These are phyloP conservation scores for Gymnocheta viridis DNA, from an alignment of 2,888 invertebrate genomes.

Conservation along the genomic window DNA sequence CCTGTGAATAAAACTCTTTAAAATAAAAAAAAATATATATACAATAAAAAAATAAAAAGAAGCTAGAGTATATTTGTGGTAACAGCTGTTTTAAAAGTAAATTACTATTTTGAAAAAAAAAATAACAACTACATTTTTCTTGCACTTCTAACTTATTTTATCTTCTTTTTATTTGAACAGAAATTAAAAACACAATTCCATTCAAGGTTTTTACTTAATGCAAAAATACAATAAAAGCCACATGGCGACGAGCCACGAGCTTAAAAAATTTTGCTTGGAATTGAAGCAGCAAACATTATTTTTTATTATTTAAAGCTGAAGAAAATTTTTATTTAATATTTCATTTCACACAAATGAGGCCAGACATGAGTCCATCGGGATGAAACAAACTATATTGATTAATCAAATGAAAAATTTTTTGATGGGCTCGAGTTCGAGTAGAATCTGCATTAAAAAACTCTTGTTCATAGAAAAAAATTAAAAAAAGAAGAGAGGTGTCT, in stretches of 20 bases:
- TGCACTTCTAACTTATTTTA: constrained; percentile 42
- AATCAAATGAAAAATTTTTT: too few species aligned
- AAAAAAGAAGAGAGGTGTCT: too few species aligned
- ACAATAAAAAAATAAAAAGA: constrained; percentile 24
- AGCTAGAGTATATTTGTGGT: constrained; percentile 70
- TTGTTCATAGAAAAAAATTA: too few species aligned
- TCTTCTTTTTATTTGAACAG: constrained; percentile 11
- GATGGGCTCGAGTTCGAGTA: too few species aligned
- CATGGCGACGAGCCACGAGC: background rate
- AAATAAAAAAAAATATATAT: constrained; percentile 2
- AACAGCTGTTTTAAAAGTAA: constrained; percentile 70
- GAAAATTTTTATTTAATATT: too few species aligned
- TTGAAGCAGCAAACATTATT: too few species aligned
- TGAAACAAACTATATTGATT: too few species aligned
- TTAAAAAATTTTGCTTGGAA: background rate
- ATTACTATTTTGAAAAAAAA: constrained; percentile 61
- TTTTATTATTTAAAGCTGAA: too few species aligned
- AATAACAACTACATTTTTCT: constrained; percentile 59
- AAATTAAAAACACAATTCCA: constrained; percentile 29
- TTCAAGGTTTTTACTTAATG: constrained; percentile 21
- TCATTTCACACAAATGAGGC: too few species aligned
- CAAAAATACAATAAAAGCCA: constrained; percentile 7
- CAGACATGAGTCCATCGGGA: too few species aligned
- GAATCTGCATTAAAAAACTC: too few species aligned
- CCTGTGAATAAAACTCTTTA: constrained; percentile 49